phyloP scores from a whole-genome alignment of 2,113 vertebrate genomes.

The Oncorhynchus keta region DNA sequence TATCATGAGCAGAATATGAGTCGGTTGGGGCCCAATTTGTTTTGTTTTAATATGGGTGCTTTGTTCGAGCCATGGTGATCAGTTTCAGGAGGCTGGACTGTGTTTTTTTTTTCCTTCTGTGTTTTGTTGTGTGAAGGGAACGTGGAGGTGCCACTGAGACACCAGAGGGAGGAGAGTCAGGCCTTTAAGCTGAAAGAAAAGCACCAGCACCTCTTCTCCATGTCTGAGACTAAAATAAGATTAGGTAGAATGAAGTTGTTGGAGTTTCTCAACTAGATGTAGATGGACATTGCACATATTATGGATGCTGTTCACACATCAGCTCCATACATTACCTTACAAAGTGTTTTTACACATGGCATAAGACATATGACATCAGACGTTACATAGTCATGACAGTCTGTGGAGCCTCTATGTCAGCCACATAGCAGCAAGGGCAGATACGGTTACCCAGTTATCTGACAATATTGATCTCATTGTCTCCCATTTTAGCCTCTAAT shows the following conservation, averaged over 20 bases:
- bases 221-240: constrained; percentile 37
- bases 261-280: constrained; percentile 14
- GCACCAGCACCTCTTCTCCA: constrained; percentile 22
- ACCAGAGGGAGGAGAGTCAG: constrained; percentile 1
- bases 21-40: constrained; percentile 60
- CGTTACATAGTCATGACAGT: neutral
- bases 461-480: neutral
- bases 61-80: constrained; percentile 48
- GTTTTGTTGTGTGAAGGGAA: constrained; percentile 1
- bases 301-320: too few species aligned
- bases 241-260: neutral
- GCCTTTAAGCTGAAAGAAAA: constrained; percentile 47
- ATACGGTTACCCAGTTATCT: too few species aligned
- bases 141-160: neutral
- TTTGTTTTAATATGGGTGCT: constrained; percentile 75
- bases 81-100: constrained; percentile 49
- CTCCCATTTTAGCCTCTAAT: neutral
- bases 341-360: neutral
- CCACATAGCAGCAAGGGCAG: neutral
- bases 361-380: neutral
- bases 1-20: constrained; percentile 61
- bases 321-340: neutral
- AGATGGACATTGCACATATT: too few species aligned
- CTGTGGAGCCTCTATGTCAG: neutral
- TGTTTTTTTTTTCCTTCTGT: neutral